Evolutionary conservation across 2,797 vertebrate species (phyloP).

Genomic region (Heterohyrax brucei): DNA sequence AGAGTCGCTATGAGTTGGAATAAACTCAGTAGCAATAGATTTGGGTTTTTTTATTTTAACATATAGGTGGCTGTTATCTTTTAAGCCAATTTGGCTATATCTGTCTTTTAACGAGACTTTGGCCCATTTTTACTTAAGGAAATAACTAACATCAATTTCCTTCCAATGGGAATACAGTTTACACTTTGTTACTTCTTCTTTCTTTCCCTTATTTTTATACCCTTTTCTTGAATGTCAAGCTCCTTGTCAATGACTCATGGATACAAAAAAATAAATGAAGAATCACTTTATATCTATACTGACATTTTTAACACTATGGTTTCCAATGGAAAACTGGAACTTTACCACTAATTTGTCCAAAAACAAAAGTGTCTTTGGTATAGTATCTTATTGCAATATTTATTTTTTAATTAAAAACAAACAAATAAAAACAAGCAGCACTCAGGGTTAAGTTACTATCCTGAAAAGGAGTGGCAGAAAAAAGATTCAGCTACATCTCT

Average conservation of each 20-base stretch:
- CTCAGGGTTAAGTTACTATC: not conserved
- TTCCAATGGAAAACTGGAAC: not conserved
- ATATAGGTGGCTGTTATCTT: not conserved
- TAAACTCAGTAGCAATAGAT: too few species aligned
- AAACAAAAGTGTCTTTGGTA: not conserved
- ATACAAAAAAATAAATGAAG: not conserved
- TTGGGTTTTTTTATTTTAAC: not conserved
- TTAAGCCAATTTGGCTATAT: not conserved
- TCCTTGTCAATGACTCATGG: not conserved
- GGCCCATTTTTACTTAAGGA: not conserved
- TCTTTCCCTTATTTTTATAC: slow-evolving; percentile 52
- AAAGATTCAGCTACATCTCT: not conserved
- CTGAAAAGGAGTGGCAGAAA: slow-evolving; percentile 23
- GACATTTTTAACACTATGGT: not conserved
- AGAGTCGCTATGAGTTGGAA: too few species aligned
- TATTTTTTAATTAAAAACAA: not conserved
- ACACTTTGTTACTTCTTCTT: not conserved
- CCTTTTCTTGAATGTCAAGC: not conserved
- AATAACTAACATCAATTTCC: slow-evolving; percentile 35
- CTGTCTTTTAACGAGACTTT: not conserved
- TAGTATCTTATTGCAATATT: not conserved
- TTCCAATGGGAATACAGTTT: slow-evolving; percentile 17
- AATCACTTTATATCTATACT: not conserved
- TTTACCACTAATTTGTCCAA: not conserved
- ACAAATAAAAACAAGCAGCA: not conserved